These are phyloP conservation scores for Parauchenoglanis punctatus DNA, from an alignment of 2,797 vertebrate species.

Conservation along the genomic window DNA sequence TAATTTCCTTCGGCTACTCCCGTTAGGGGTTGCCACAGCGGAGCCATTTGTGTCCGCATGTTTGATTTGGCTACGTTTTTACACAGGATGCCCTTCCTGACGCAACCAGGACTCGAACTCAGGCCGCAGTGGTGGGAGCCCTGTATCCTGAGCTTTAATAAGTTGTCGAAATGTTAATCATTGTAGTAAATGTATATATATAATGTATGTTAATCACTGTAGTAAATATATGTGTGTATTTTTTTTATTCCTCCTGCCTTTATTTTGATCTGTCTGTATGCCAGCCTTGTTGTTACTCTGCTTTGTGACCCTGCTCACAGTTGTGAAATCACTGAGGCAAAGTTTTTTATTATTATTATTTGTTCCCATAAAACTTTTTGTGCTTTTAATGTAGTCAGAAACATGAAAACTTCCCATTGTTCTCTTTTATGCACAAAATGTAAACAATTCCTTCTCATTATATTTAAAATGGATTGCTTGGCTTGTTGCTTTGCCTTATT, in stretches of 20 bases:
- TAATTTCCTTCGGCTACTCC: no score
- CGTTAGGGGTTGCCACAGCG: no score
- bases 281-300: neutral
- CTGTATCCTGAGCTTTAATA: neutral
- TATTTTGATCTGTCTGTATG: neutral
- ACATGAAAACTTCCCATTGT: constrained; percentile 4
- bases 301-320: neutral
- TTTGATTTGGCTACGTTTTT: no score
- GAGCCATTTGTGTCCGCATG: no score
- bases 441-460: neutral
- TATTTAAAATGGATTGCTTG: neutral
- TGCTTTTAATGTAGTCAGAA: neutral
- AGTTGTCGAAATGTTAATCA: neutral
- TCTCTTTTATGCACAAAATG: neutral
- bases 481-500: constrained; percentile 5
- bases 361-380: neutral
- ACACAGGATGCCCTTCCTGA: no score
- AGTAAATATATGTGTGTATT: neutral
- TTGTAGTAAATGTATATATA: neutral
- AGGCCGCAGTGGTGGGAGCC: no score
- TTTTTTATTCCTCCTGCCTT: neutral
- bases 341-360: neutral
- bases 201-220: no score
- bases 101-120: no score
- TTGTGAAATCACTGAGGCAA: neutral